Evolutionary conservation across 1,140 invertebrate species (phyloP).

Genomic region (Drosophila leontia): DNA sequence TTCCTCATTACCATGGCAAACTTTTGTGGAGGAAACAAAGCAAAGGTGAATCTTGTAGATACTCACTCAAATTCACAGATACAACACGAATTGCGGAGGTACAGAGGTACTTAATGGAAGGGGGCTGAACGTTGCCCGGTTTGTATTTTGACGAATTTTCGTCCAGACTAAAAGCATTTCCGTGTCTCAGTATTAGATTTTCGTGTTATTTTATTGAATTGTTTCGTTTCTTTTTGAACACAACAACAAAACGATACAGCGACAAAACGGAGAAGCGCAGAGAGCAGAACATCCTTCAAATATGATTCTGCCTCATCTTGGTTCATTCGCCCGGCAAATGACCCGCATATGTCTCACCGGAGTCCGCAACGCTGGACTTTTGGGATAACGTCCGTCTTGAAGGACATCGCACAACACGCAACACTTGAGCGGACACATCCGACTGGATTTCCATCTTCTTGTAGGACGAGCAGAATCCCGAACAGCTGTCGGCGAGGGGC

Average conservation of each 20-base stretch:
- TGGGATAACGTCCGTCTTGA: conserved; percentile 35
- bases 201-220: conserved; percentile 66
- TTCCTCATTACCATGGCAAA: conserved; percentile 32
- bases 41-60: conserved; percentile 22
- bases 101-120: background rate
- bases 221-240: conserved; percentile 54
- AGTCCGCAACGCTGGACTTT: conserved; percentile 6
- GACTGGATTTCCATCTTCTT: conserved; percentile 75
- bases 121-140: background rate
- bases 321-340: conserved; percentile 60
- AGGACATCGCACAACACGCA: conserved; percentile 65
- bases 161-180: conserved; percentile 72
- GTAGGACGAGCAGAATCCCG: conserved; percentile 8
- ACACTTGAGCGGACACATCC: conserved; percentile 75
- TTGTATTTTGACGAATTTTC: conserved; percentile 46
- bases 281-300: conserved; percentile 30
- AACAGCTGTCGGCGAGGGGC: conserved; percentile 36
- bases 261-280: conserved; percentile 1
- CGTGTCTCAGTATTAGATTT: conserved; percentile 67
- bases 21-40: conserved; percentile 1
- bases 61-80: conserved; percentile 16
- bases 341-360: conserved; percentile 64
- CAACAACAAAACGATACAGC: conserved; percentile 8
- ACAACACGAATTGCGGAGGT: conserved; percentile 7
- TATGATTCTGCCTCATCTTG: conserved; percentile 43